Evolutionary conservation across 2,113 vertebrate species (phyloP).

Genomic region (Charadrius vociferus): DNA sequence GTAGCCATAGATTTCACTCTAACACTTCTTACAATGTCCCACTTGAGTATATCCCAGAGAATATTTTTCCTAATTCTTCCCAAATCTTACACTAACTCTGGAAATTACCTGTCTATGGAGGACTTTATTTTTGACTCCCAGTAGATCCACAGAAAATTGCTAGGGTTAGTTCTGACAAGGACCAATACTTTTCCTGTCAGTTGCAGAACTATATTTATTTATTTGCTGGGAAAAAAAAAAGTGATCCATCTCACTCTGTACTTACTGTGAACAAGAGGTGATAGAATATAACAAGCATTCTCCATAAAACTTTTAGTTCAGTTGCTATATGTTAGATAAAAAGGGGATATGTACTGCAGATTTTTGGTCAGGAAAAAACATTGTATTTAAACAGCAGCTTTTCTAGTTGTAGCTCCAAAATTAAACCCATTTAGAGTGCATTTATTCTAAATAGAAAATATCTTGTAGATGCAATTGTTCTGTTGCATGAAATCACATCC

Average conservation of each 20-base stretch:
- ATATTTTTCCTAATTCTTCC: background rate
- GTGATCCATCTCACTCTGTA: background rate
- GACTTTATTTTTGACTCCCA: background rate
- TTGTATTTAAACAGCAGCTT: conserved; percentile 4
- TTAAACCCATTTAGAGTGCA: conserved; percentile 52
- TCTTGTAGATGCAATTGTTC: conserved; percentile 25
- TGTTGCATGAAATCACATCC: conserved; percentile 56
- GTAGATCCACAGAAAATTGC: background rate
- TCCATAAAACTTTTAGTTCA: conserved; percentile 2
- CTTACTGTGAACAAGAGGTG: background rate
- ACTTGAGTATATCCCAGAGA: background rate
- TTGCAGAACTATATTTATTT: background rate
- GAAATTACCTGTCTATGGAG: background rate
- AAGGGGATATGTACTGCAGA: background rate
- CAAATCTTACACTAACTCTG: background rate
- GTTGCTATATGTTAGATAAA: background rate
- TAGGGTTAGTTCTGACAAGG: background rate
- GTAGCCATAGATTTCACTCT: background rate
- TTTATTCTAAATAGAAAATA: conserved; percentile 46
- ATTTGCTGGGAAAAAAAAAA: background rate
- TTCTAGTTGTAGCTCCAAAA: conserved; percentile 53
- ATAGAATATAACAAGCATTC: background rate
- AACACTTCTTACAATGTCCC: background rate
- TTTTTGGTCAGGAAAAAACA: conserved; percentile 39
- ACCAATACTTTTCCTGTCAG: background rate